Evolutionary conservation across 2,888 invertebrate species (phyloP).

Genomic region (Tupiocoris notatus): DNA sequence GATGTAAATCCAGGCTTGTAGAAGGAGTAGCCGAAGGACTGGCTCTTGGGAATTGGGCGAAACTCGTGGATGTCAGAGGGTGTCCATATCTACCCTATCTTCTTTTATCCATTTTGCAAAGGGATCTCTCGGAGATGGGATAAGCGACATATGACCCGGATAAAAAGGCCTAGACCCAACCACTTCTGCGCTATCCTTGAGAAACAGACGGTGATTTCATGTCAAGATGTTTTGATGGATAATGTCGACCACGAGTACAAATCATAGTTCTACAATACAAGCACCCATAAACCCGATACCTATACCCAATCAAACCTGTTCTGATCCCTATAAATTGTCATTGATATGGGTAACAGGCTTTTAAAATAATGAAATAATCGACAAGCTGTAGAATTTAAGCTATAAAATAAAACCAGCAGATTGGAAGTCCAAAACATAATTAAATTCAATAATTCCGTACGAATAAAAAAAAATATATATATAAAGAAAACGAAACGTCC

Average conservation of each 20-base stretch:
- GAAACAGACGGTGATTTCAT: background rate
- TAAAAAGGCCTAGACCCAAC: background rate
- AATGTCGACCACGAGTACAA: background rate
- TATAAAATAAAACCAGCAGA: too few species aligned
- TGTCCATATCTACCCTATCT: background rate
- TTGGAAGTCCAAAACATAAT: too few species aligned
- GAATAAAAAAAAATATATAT: too few species aligned
- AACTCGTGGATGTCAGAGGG: background rate
- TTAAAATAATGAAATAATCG: too few species aligned
- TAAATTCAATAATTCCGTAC: too few species aligned
- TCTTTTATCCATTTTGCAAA: background rate
- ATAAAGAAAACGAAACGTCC: too few species aligned
- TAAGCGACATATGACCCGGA: background rate
- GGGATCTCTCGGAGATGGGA: background rate
- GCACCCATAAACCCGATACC: too few species aligned
- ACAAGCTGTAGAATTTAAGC: too few species aligned
- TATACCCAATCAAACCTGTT: too few species aligned
- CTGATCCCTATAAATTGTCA: too few species aligned
- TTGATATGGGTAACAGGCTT: too few species aligned
- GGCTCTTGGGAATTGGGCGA: background rate
- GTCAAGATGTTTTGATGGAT: background rate
- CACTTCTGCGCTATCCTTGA: background rate
- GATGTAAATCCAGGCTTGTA: slow-evolving; percentile 31
- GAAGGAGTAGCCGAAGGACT: background rate
- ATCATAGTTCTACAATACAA: too few species aligned